Evolutionary conservation across 2,797 vertebrate genomes (phyloP).

Genomic region (Monodelphis domestica): DNA sequence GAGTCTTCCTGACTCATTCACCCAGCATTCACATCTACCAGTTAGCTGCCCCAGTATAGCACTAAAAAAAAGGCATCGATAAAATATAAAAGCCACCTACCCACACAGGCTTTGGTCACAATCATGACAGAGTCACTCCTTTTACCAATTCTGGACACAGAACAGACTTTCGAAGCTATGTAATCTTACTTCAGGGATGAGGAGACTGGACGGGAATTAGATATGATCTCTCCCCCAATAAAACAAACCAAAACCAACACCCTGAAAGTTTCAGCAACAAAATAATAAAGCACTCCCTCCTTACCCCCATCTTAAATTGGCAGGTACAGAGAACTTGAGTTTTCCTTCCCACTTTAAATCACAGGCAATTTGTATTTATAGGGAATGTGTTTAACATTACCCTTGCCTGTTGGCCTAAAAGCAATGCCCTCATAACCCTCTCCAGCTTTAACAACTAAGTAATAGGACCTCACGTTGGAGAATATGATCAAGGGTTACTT

Average conservation of each 20-base stretch:
- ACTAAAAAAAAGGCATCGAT: background rate
- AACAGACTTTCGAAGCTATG: background rate
- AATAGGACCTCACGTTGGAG: background rate
- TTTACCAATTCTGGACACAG: background rate
- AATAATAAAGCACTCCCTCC: background rate
- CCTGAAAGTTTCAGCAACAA: background rate
- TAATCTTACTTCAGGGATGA: background rate
- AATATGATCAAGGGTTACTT: background rate
- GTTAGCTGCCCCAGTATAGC: background rate
- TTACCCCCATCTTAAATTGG: background rate
- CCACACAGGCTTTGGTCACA: background rate
- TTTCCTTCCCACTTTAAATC: background rate
- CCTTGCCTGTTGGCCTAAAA: background rate
- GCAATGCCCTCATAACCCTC: background rate
- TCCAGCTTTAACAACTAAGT: background rate
- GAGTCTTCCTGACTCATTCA: background rate
- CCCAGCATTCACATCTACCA: background rate
- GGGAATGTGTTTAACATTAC: background rate
- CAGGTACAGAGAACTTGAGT: background rate
- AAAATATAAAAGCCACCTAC: background rate
- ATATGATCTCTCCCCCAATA: rapidly evolving
- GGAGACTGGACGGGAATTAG: background rate
- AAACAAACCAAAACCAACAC: background rate
- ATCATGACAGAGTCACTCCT: background rate
- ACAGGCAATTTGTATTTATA: background rate